phyloP scores from a whole-genome alignment of 2,888 invertebrate genomes.

The Serrognathus titanus region DNA sequence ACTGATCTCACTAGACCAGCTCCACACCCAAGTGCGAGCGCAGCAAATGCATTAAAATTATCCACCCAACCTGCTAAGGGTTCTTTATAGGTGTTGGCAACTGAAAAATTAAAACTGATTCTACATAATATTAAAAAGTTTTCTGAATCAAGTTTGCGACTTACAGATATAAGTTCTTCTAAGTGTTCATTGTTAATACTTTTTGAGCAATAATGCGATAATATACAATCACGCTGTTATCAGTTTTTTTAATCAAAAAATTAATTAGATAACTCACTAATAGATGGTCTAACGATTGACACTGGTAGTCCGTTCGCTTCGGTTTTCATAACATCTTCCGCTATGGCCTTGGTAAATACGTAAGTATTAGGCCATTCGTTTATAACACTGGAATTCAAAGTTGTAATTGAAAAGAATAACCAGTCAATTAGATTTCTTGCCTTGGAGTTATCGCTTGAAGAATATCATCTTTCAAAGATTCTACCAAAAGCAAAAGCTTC shows the following conservation, averaged over 20 bases:
- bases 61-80: conserved; percentile 85
- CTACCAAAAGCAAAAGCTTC: conserved; percentile 45
- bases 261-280: conserved; percentile 41
- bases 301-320: conserved; percentile 58
- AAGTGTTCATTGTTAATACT: too few species aligned
- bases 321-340: conserved; percentile 59
- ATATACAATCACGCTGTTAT: neutral
- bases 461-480: conserved; percentile 47
- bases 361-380: conserved; percentile 68
- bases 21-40: conserved; percentile 67
- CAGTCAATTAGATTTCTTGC: conserved; percentile 30
- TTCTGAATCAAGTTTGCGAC: neutral
- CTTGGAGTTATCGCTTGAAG: conserved; percentile 35
- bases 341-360: conserved; percentile 68
- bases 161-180: conserved; percentile 1
- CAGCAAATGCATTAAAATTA: conserved; percentile 86
- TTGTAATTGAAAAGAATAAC: too few species aligned
- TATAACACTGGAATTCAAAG: conserved; percentile 46
- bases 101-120: conserved; percentile 29
- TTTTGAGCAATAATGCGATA: neutral
- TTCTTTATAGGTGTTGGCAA: conserved; percentile 65
- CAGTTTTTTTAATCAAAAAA: neutral
- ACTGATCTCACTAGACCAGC: conserved; percentile 68
- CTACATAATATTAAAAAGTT: conserved; percentile 33
- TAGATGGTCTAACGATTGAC: conserved; percentile 67